These are phyloP conservation scores for Mamestra configurata DNA, from an alignment of 1,140 invertebrate species.

Conservation along the genomic window DNA sequence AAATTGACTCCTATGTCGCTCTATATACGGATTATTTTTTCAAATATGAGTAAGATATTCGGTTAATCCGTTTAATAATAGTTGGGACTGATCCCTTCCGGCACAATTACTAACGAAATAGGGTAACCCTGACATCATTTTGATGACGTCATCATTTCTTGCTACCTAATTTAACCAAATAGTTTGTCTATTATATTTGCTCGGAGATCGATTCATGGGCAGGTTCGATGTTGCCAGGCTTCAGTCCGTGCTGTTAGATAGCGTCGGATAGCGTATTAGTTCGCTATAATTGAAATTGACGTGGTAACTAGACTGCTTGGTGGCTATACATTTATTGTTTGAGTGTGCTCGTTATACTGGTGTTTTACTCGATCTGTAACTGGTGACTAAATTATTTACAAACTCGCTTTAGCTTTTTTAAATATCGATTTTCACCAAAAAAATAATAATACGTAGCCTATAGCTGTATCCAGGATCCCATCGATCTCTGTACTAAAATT, in stretches of 20 bases:
- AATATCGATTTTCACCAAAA: too few species aligned
- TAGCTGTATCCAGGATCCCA: too few species aligned
- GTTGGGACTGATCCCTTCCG: conserved; percentile 48
- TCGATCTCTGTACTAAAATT: too few species aligned
- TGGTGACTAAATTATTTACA: too few species aligned
- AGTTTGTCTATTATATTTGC: neutral
- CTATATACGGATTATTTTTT: conserved; percentile 7
- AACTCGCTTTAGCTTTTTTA: too few species aligned
- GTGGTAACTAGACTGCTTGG: neutral
- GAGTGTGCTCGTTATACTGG: too few species aligned
- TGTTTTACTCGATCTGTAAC: too few species aligned
- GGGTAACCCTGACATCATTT: conserved; percentile 14
- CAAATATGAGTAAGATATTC: neutral
- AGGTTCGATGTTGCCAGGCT: neutral
- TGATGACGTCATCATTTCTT: conserved; percentile 33
- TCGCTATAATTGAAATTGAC: neutral
- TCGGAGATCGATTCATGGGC: too few species aligned
- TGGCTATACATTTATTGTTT: too few species aligned
- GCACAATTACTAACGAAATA: conserved; percentile 42
- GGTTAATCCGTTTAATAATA: conserved; percentile 34
- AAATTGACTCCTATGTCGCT: neutral
- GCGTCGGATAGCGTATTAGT: neutral
- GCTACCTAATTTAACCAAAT: neutral
- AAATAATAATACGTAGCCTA: too few species aligned
- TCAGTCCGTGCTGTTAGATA: neutral